phyloP scores from a whole-genome alignment of 2,888 invertebrate species.

The Schrankia costaestrigalis region DNA sequence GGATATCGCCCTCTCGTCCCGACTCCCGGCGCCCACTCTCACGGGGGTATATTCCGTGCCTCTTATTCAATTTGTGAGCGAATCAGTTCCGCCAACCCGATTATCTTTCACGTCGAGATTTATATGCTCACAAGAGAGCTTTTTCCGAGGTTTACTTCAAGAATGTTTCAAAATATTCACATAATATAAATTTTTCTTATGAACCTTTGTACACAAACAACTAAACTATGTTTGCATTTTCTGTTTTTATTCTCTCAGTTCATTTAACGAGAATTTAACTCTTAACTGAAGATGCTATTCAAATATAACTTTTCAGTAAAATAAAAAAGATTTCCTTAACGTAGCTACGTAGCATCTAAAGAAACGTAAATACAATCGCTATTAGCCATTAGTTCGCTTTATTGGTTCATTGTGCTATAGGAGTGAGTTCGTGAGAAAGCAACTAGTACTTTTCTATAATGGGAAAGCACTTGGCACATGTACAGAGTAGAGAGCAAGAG shows the following conservation, averaged over 20 bases:
- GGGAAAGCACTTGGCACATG: conserved; percentile 62
- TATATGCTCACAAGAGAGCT: conserved; percentile 65
- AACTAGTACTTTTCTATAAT: conserved; percentile 63
- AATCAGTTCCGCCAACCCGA: conserved; percentile 77
- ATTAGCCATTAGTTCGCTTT: conserved; percentile 45
- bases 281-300: not conserved
- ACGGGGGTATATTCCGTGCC: conserved; percentile 58
- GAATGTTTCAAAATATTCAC: conserved; percentile 45
- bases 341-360: conserved; percentile 8
- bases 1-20: conserved; percentile 42
- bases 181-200: conserved; percentile 26
- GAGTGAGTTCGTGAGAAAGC: conserved; percentile 52
- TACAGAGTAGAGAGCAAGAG: conserved; percentile 53
- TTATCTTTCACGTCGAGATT: conserved; percentile 74
- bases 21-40: conserved; percentile 36
- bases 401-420: conserved; percentile 52
- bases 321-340: conserved; percentile 3
- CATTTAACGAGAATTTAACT: not conserved
- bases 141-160: conserved; percentile 50
- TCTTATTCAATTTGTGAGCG: conserved; percentile 77
- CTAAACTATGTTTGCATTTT: no score
- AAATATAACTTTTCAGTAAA: not conserved
- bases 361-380: conserved; percentile 33
- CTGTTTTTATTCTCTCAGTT: not conserved
- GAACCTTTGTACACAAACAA: conserved; percentile 1